Evolutionary conservation across 2,113 vertebrate genomes (phyloP).

Genomic region (Elgaria multicarinata): DNA sequence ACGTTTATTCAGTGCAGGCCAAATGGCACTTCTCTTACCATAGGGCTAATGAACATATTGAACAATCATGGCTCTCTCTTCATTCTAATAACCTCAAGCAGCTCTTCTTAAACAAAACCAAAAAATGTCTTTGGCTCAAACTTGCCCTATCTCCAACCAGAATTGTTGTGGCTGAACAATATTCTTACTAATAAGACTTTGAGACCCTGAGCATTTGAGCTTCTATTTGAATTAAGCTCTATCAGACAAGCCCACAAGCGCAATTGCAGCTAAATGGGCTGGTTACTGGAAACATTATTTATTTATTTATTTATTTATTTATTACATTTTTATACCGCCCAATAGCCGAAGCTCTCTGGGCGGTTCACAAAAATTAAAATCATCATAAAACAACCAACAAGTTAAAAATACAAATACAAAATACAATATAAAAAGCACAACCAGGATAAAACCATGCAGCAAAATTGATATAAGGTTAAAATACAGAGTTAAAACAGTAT

Average conservation of each 20-base stretch:
- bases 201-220: background rate
- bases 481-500: no score
- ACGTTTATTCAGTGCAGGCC: background rate
- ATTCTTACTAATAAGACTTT: constrained; percentile 38
- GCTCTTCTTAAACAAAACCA: background rate
- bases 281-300: constrained; percentile 29
- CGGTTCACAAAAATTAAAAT: no score
- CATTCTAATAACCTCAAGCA: background rate
- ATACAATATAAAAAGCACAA: no score
- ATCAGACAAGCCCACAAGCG: constrained; percentile 27
- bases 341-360: no score
- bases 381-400: no score
- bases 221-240: constrained; percentile 46
- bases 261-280: constrained; percentile 21
- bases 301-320: no score
- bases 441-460: no score
- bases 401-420: no score
- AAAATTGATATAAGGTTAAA: no score
- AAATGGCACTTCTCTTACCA: constrained; percentile 1
- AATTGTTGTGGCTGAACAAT: constrained; percentile 5
- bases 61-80: background rate
- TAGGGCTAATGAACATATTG: background rate
- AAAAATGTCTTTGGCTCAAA: background rate
- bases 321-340: no score
- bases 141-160: constrained; percentile 4